Conservation (phyloP, 2,888 invertebrate species). For the Tuberolachnus salignus region DNA sequence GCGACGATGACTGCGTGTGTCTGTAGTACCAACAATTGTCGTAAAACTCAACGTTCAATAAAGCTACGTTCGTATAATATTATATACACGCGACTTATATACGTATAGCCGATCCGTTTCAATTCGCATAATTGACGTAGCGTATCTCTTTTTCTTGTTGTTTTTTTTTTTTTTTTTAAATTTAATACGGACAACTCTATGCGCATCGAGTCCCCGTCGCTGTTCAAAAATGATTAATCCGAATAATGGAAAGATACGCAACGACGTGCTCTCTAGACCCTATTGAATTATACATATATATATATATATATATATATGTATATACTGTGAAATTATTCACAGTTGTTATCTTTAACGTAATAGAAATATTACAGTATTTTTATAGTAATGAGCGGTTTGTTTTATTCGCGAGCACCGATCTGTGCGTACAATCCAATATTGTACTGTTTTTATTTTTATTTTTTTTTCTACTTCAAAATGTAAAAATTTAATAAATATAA, state of each 20-base stretch:
- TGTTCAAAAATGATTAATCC: background rate
- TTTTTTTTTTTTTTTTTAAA: background rate
- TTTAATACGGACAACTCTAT: background rate
- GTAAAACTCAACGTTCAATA: background rate
- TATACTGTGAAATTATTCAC: background rate
- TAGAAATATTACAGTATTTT: background rate
- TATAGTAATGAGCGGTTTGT: too few species aligned
- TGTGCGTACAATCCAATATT: too few species aligned
- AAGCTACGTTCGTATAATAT: too few species aligned
- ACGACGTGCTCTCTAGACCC: background rate
- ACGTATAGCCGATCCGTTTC: background rate
- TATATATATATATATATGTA: background rate
- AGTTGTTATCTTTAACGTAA: background rate
- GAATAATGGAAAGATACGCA: slow-evolving; percentile 13
- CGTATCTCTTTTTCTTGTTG: background rate
- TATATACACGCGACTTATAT: too few species aligned
- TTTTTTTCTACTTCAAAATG: too few species aligned
- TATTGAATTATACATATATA: slow-evolving; percentile 2
- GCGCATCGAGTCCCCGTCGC: background rate
- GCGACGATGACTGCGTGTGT: background rate
- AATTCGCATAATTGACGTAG: slow-evolving; percentile 16
- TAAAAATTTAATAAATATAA: too few species aligned
- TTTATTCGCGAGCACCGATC: too few species aligned
- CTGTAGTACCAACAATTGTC: too few species aligned
- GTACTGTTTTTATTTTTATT: too few species aligned